Conservation (phyloP, 1,140 invertebrate species). For the Battus philenor region DNA sequence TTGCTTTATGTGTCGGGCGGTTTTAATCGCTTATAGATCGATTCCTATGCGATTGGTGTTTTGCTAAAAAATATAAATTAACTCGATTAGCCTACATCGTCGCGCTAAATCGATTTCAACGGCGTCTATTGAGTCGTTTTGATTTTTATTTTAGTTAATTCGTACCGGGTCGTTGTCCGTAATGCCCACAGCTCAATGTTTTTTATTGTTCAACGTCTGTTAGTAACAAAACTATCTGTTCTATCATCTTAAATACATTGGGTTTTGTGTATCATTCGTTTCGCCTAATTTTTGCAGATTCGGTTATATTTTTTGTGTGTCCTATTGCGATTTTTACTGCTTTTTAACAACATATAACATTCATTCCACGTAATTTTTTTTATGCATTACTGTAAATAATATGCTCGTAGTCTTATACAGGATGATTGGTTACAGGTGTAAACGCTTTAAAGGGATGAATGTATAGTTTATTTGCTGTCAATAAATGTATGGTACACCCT, state of each 20-base stretch:
- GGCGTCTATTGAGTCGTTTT: constrained; percentile 26
- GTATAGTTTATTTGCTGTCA: too few species aligned
- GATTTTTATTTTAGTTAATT: constrained; percentile 20
- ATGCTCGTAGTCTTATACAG: too few species aligned
- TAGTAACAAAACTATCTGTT: constrained; percentile 2
- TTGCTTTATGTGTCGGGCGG: constrained; percentile 37
- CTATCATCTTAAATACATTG: constrained; percentile 14
- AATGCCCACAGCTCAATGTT: constrained; percentile 24
- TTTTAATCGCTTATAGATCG: constrained; percentile 19
- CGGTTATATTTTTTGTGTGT: constrained; percentile 1
- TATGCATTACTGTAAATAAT: too few species aligned
- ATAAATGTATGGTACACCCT: too few species aligned
- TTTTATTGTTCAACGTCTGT: constrained; percentile 8
- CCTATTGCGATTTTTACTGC: background rate
- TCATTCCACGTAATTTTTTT: too few species aligned
- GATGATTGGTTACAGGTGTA: too few species aligned
- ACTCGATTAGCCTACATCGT: constrained; percentile 29
- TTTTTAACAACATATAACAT: background rate
- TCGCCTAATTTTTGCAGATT: constrained; percentile 5
- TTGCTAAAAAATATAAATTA: constrained; percentile 28
- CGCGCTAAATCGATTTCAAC: constrained; percentile 31
- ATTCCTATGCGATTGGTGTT: constrained; percentile 35
- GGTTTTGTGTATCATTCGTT: constrained; percentile 12
- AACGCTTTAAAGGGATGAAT: too few species aligned
- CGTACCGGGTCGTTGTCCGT: constrained; percentile 25